A percentile compares a stretch with the other conserved stretches of the same genome.
These are phyloP conservation scores for Epirrita christyi DNA, from an alignment of 2,888 invertebrate species.

Conservation along the genomic window DNA sequence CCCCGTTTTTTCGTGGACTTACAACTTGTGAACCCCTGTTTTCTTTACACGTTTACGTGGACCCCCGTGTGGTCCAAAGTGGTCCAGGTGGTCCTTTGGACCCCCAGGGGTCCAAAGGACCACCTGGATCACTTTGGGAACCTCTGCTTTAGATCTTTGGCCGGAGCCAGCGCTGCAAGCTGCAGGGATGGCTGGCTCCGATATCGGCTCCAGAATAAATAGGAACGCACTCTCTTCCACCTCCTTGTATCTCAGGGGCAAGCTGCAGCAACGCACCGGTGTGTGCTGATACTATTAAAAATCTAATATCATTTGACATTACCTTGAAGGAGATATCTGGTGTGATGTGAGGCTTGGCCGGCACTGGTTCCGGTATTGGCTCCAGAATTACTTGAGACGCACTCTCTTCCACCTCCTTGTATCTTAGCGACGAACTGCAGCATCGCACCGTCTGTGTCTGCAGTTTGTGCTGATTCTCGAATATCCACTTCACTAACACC, in stretches of 20 bases:
- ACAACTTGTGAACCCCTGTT: too few species aligned
- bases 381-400: slow-evolving; percentile 31
- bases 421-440: slow-evolving; percentile 83
- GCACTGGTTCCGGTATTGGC: slow-evolving; percentile 53
- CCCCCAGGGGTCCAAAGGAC: too few species aligned
- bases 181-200: slow-evolving; percentile 59
- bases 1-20: too few species aligned
- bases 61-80: too few species aligned
- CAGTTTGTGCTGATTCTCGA: slow-evolving; percentile 90
- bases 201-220: slow-evolving; percentile 35
- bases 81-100: too few species aligned
- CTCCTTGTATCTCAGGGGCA: slow-evolving; percentile 78
- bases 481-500: slow-evolving; percentile 87
- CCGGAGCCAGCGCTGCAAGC: too few species aligned
- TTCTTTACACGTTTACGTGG: too few species aligned
- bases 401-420: slow-evolving; percentile 78
- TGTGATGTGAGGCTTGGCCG: slow-evolving; percentile 61
- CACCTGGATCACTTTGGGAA: too few species aligned
- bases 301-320: slow-evolving; percentile 83
- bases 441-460: slow-evolving; percentile 85
- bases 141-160: too few species aligned
- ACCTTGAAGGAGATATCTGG: slow-evolving; percentile 86
- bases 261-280: slow-evolving; percentile 85
- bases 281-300: slow-evolving; percentile 91
- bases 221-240: slow-evolving; percentile 66